Conservation (phyloP, 2,888 invertebrate species). For the Conistra vaccinii region DNA sequence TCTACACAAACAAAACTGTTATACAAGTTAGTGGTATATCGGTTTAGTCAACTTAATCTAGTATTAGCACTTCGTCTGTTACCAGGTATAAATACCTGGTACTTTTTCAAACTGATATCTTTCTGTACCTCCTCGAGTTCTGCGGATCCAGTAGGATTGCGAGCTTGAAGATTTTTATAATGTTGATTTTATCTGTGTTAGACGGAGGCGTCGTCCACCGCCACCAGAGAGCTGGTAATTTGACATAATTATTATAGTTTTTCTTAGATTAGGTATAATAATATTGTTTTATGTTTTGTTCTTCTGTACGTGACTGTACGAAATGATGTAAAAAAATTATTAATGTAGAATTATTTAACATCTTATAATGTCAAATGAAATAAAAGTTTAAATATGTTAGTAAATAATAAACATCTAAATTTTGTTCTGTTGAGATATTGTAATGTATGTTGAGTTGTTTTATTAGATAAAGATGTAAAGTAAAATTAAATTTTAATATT, state of each 20-base stretch:
- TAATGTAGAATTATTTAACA: background rate
- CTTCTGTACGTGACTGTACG: slow-evolving; percentile 19
- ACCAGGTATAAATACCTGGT: slow-evolving; percentile 16
- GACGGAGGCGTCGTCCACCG: slow-evolving; percentile 40
- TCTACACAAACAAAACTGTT: slow-evolving; percentile 1
- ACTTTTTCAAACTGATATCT: slow-evolving; percentile 2
- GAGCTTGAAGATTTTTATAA: slow-evolving; percentile 55
- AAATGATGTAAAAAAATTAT: slow-evolving; percentile 11
- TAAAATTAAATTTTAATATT: slow-evolving; percentile 6
- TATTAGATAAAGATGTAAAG: background rate
- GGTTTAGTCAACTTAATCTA: slow-evolving; percentile 1
- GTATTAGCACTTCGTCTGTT: background rate
- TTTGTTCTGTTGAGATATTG: no score
- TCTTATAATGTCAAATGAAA: background rate
- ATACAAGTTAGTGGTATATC: background rate
- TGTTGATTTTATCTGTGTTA: slow-evolving; percentile 47
- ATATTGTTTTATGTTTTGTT: slow-evolving; percentile 1
- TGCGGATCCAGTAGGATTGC: slow-evolving; percentile 43
- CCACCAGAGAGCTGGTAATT: slow-evolving; percentile 30
- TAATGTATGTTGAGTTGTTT: background rate
- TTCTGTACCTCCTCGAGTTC: slow-evolving; percentile 11
- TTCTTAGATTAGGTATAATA: slow-evolving; percentile 16
- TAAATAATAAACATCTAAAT: background rate
- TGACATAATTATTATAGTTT: slow-evolving; percentile 24
- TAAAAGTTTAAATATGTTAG: background rate